Evolutionary conservation across 2,797 vertebrate genomes (phyloP).

Genomic region (Sitta carolinensis): DNA sequence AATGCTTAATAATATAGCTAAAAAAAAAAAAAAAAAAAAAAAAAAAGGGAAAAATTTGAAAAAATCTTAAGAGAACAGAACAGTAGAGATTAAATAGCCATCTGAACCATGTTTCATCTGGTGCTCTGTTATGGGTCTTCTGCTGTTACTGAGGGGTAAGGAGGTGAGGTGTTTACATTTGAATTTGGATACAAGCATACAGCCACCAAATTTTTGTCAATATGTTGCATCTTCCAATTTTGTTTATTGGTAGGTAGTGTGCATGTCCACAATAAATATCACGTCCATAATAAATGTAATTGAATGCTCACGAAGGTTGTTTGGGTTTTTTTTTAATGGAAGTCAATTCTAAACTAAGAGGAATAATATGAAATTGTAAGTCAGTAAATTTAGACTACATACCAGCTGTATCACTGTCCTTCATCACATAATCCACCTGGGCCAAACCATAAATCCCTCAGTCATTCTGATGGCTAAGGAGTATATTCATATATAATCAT

Average conservation of each 20-base stretch:
- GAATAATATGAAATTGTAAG: neutral
- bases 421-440: neutral
- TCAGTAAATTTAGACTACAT: neutral
- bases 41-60: no score
- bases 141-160: neutral
- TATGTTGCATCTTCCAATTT: neutral
- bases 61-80: neutral
- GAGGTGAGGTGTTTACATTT: neutral
- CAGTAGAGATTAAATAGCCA: neutral
- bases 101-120: constrained; percentile 17
- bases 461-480: neutral
- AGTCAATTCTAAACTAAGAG: neutral
- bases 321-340: neutral
- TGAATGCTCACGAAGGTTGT: neutral
- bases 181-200: constrained; percentile 42
- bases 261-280: neutral
- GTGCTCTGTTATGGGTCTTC: neutral
- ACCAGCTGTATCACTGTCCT: neutral
- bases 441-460: neutral
- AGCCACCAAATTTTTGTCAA: constrained; percentile 12
- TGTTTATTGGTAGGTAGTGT: neutral
- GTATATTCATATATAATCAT: neutral
- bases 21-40: neutral
- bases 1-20: constrained; percentile 11
- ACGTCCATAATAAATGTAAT: neutral